These are phyloP conservation scores for Forbesichthys agassizii DNA, from an alignment of 2,113 vertebrate species.

Conservation along the genomic window DNA sequence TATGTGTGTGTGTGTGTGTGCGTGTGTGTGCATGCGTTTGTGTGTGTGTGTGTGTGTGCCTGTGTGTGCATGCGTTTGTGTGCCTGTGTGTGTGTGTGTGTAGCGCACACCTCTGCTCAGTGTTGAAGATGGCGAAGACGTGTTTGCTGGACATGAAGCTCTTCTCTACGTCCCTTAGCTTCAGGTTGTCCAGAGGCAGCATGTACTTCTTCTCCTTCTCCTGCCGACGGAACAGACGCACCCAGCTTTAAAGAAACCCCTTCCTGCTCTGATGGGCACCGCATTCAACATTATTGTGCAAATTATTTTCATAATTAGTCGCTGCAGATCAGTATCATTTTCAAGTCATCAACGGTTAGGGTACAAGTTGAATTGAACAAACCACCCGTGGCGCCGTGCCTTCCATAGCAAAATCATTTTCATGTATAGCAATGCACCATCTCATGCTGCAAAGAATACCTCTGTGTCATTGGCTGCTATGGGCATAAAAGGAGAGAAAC, in stretches of 20 bases:
- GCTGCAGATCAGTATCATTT: no score
- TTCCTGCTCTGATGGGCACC: no score
- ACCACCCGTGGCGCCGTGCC: no score
- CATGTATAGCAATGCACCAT: no score
- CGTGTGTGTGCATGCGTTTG: not conserved
- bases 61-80: not conserved
- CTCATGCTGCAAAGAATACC: no score
- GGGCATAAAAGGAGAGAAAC: no score
- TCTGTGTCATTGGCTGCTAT: no score
- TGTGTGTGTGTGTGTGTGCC: not conserved
- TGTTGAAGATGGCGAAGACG: constrained; percentile 95
- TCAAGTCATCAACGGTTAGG: no score
- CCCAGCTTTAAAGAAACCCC: not conserved
- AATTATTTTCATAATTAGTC: no score
- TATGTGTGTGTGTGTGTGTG: not conserved
- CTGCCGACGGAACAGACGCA: constrained; percentile 60
- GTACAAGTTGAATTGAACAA: no score
- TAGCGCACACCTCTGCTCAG: constrained; percentile 84
- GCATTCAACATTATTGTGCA: no score
- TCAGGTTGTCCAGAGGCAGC: constrained; percentile 94
- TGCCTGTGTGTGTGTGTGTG: not conserved
- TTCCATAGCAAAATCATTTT: no score
- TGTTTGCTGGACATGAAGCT: constrained; percentile 97
- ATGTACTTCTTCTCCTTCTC: constrained; percentile 99
- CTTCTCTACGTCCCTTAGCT: constrained; percentile 92